Evolutionary conservation across 2,113 vertebrate species (phyloP), one percentile per base, ranked within the genome.

Genomic region (Caracal caracal): DNA sequence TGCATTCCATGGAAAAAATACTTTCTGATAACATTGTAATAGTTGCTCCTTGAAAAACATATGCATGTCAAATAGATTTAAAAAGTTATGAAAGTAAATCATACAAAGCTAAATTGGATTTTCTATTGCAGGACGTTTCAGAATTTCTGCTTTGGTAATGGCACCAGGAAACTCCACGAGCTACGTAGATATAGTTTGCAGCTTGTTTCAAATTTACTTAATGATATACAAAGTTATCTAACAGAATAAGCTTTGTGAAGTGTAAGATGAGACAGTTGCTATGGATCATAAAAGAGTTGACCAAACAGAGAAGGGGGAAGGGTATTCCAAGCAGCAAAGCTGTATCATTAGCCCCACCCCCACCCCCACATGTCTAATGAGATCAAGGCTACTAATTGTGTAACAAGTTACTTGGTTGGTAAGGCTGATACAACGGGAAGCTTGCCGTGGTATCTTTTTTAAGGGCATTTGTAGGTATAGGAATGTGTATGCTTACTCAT

Each of bases 71-170:
- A 70, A 89, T 30, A 76, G 26, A 24, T 75, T 70, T 96, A 7
- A 11, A 63, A 43, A 95, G 80, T 79, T 70, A 51, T 43, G 70
- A 93, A 88, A 51, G 6, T 56, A 40, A 82, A 26, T 73, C 83
- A 65, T 56, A 59, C 24, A 68, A 85, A 92, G 65, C 35, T 76
- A 90, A 92, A 71, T 30, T 94, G 4, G 2, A 75, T 66, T 47
- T 1, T 17, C 82, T 49, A 35, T 33, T 68, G 28, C 9, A 78
- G 7, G 37, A 73, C 13, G 68, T 83, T 94, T 30, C n/a, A 80
- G 20, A 79, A 59, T 90, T 13, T 83, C 63, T 83, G 37, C 86
- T 96, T 92, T 90, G 47, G 28, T 80, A 75, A 81, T 73, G 20
- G 30, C 1, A 5, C 37, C 63, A 15, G 80, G 47, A 94, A 90